phyloP scores from a whole-genome alignment of 2,113 vertebrate species.

The Todiramphus saurophagus region DNA sequence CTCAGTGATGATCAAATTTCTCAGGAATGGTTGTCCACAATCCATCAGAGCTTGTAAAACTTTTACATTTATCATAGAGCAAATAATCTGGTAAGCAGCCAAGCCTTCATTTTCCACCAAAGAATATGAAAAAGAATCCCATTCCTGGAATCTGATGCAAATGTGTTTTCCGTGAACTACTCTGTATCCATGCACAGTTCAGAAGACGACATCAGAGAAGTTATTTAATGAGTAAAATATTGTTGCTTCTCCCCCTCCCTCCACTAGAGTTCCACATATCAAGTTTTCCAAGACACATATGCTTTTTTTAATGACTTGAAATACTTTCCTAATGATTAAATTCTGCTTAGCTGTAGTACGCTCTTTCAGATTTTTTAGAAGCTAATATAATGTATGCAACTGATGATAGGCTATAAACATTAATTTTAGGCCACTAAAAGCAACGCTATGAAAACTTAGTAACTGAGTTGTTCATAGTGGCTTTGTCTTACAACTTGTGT shows the following conservation, averaged over 20 bases:
- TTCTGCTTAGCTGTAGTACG: neutral
- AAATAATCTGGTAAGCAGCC: slow-evolving; percentile 68
- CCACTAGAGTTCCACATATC: slow-evolving; percentile 22
- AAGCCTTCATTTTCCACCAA: slow-evolving; percentile 63
- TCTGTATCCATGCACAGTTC: neutral
- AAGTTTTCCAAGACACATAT: slow-evolving; percentile 43
- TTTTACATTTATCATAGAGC: slow-evolving; percentile 54
- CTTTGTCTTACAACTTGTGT: neutral
- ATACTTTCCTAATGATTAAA: slow-evolving; percentile 61
- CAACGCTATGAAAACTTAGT: neutral
- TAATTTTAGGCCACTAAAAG: neutral
- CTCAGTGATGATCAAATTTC: slow-evolving; percentile 69
- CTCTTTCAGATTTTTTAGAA: slow-evolving; percentile 11
- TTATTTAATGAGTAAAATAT: slow-evolving; percentile 58
- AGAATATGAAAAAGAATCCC: slow-evolving; percentile 47
- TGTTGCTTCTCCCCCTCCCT: slow-evolving; percentile 24
- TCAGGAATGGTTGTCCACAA: slow-evolving; percentile 61
- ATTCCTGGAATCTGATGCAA: slow-evolving; percentile 51
- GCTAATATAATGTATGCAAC: neutral
- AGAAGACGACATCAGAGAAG: slow-evolving; percentile 18
- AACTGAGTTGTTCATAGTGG: neutral
- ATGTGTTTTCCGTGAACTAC: slow-evolving; percentile 42
- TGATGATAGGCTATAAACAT: neutral
- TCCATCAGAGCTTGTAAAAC: slow-evolving; percentile 60
- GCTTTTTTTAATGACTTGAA: slow-evolving; percentile 42